Conservation (phyloP, 2,113 vertebrate genomes). For the Bostrychus sinensis region DNA sequence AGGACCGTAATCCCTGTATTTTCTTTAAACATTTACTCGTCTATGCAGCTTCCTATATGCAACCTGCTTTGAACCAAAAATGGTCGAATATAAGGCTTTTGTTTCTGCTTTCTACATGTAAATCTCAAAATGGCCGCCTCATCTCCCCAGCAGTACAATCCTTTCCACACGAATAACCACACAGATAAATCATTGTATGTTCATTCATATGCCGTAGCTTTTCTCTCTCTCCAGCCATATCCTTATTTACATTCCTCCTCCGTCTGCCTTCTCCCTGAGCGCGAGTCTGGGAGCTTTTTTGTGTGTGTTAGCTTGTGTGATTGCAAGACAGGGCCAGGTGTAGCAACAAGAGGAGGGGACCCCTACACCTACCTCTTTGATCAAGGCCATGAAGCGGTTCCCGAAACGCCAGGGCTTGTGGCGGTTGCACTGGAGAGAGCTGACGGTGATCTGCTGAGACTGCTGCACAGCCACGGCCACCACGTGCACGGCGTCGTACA, state of each 20-base stretch:
- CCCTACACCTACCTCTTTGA: slow-evolving; percentile 90
- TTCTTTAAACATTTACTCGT: slow-evolving; percentile 49
- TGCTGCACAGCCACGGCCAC: slow-evolving; percentile 97
- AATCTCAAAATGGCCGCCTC: slow-evolving; percentile 29
- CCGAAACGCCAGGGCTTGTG: slow-evolving; percentile 99
- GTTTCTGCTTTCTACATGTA: slow-evolving; percentile 34
- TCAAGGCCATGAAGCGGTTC: slow-evolving; percentile 95
- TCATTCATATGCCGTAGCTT: slow-evolving; percentile 12
- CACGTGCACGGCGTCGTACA: slow-evolving; percentile 97
- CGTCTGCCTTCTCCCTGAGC: neutral
- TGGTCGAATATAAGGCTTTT: slow-evolving; percentile 52
- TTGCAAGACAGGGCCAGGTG: slow-evolving; percentile 7
- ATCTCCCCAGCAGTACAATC: slow-evolving; percentile 10
- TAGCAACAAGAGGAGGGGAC: slow-evolving; percentile 27
- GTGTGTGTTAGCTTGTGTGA: slow-evolving; percentile 28
- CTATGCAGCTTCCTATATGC: slow-evolving; percentile 48
- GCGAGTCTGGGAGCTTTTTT: slow-evolving; percentile 23
- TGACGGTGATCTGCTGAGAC: slow-evolving; percentile 98
- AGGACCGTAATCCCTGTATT: slow-evolving; percentile 38
- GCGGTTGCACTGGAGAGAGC: slow-evolving; percentile 95
- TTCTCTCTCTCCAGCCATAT: slow-evolving; percentile 7
- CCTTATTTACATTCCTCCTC: slow-evolving; percentile 37
- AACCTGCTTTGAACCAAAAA: slow-evolving; percentile 45
- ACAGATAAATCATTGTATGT: slow-evolving; percentile 29
- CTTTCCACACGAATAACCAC: slow-evolving; percentile 45